Conservation (phyloP, 2,113 vertebrate genomes). For the Hippocampus zosterae region DNA sequence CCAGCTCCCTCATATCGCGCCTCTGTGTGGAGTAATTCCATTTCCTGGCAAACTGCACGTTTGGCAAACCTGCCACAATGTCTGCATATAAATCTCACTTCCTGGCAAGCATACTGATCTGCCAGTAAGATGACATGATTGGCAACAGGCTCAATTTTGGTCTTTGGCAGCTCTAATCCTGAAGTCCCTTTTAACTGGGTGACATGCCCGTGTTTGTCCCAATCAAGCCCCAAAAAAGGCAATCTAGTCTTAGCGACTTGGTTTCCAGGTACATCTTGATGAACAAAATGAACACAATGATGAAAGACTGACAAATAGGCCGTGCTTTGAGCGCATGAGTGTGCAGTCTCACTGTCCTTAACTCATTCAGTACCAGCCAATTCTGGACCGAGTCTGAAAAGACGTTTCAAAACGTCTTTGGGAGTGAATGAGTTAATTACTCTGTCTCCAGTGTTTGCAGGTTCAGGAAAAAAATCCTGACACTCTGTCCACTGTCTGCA, state of each 20-base stretch:
- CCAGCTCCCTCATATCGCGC: slow-evolving; percentile 15
- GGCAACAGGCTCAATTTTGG: slow-evolving; percentile 41
- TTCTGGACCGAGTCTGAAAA: too few species aligned
- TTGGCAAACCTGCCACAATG: slow-evolving; percentile 50
- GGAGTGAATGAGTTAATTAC: background rate
- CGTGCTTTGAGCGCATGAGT: background rate
- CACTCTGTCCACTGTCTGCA: slow-evolving; percentile 27
- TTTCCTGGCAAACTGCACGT: slow-evolving; percentile 38
- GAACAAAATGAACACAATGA: too few species aligned
- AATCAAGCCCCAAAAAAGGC: slow-evolving; percentile 22
- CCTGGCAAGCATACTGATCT: slow-evolving; percentile 46
- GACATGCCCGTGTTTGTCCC: slow-evolving; percentile 30
- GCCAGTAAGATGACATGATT: slow-evolving; percentile 57
- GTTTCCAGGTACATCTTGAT: background rate
- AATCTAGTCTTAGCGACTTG: background rate
- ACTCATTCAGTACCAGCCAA: too few species aligned
- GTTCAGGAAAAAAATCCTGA: slow-evolving; percentile 19
- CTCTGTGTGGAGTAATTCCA: slow-evolving; percentile 28
- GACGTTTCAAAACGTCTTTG: too few species aligned
- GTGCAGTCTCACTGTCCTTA: background rate
- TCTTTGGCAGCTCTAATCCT: slow-evolving; percentile 45
- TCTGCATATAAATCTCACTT: slow-evolving; percentile 54
- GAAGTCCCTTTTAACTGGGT: slow-evolving; percentile 41
- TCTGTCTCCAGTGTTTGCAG: slow-evolving; percentile 2
- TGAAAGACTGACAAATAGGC: too few species aligned